Base-by-base conservation (phyloP, 2,797 vertebrate species). In the Rhinella marina region DNA sequence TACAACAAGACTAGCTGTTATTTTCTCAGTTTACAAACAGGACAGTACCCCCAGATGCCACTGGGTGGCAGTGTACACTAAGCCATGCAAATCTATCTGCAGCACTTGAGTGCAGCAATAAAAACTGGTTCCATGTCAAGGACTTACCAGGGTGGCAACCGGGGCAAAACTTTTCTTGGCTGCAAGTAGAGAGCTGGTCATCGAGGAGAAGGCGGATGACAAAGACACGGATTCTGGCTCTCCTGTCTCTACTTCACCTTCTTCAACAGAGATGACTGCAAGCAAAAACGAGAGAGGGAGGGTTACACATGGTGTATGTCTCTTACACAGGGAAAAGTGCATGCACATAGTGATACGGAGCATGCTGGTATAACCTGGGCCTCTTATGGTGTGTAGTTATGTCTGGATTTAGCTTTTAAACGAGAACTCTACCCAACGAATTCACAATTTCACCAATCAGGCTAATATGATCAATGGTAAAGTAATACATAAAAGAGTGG, bases 61-160 rank as follows among this genome's bases (percentile, higher is more conserved):
- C 3, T 5, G 21, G 57, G 19, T 16, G 57, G 57, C 57, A 59
- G 57, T 59, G 57, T 59, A 59, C 57, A 59, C 57, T 6, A 21
- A 17, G 14, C 54, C 8, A 9, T 12, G 54, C 12, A 12, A 9
- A 11, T 56, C 54, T 56, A 56, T 56, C 52, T 54, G 13, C 52
- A 54, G 52, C 10, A 54, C 52, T 54, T 54, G 41, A 41, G 19
- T 10, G 21, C 21, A 62, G 21, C 61, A 23, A 23, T 21, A n/a
- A 10, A 19, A 62, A 62, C 21, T 62, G 25, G 29, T 14, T 8
- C 68, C 19, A 48, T 75, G 19, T 75, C 3, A 41, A 16, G 27
- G 57, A 96, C 97, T 96, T 92, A 98, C 97, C 94, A 82, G 91
- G 88, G 91, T 84, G 54, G 89, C 91, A 91, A 95, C 94, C 41